Conservation (phyloP, 2,888 invertebrate species). For the Saturnia pavonia region DNA sequence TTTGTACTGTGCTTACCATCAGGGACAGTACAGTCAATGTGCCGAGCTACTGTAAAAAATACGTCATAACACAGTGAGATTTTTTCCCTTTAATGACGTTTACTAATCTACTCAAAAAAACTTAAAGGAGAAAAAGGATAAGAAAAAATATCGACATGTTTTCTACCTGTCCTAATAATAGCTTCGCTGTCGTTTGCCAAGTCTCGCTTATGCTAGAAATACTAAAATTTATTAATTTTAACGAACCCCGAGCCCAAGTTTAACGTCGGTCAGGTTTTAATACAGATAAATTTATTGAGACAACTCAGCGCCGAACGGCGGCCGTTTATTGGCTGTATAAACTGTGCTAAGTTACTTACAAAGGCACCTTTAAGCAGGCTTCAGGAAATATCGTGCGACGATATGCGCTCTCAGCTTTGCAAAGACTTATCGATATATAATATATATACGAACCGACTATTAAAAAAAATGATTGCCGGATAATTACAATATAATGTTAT, state of each 20-base stretch:
- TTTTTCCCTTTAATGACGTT: too few species aligned
- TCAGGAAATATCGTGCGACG: constrained; percentile 23
- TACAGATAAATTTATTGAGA: constrained; percentile 27
- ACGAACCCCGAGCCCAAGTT: background rate
- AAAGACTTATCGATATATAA: constrained; percentile 5
- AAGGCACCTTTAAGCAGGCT: constrained; percentile 29
- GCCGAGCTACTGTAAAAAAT: too few species aligned
- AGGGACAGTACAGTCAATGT: too few species aligned
- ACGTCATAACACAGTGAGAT: too few species aligned
- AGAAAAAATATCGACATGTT: background rate
- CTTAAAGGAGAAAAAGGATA: too few species aligned
- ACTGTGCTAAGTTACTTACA: constrained; percentile 28
- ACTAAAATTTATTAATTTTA: constrained; percentile 18
- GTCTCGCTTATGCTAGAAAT: constrained; percentile 1
- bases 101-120: too few species aligned
- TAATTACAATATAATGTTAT: too few species aligned
- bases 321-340: constrained; percentile 26
- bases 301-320: constrained; percentile 21
- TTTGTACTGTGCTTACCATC: too few species aligned
- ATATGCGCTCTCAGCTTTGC: background rate
- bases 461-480: too few species aligned
- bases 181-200: background rate
- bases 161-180: background rate
- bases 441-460: too few species aligned
- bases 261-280: constrained; percentile 27